Evolutionary conservation across 2,113 vertebrate genomes (phyloP).

Genomic region (Sakesphorus luctuosus): DNA sequence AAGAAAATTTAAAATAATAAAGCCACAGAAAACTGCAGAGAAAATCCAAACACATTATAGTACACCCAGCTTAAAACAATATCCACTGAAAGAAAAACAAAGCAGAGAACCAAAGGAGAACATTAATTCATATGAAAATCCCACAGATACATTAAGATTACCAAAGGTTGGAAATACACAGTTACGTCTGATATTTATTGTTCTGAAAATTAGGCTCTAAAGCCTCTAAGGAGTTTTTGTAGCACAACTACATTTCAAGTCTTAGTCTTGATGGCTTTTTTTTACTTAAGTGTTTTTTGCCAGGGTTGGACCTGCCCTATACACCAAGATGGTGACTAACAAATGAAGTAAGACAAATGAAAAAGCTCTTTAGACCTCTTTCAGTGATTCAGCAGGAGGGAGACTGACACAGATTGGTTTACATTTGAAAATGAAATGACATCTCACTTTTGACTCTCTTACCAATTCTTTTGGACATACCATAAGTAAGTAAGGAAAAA

Average conservation of each 20-base stretch:
- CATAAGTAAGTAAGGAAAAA: not conserved
- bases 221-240: not conserved
- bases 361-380: not conserved
- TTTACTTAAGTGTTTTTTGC: not conserved
- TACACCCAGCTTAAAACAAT: not conserved
- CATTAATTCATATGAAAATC: not conserved
- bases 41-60: not conserved
- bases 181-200: not conserved
- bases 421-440: not conserved
- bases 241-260: not conserved
- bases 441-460: not conserved
- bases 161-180: not conserved
- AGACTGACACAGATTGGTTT: not conserved
- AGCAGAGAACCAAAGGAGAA: not conserved
- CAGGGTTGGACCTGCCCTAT: not conserved
- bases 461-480: not conserved
- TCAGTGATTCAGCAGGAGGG: not conserved
- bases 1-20: not conserved
- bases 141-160: not conserved
- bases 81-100: not conserved
- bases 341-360: not conserved
- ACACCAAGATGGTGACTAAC: not conserved
- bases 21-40: not conserved
- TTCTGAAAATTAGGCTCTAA: not conserved
- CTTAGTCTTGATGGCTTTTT: not conserved